A percentile compares a stretch with the other conserved stretches of the same genome.
Evolutionary conservation across 2,797 vertebrate genomes (phyloP).

Genomic region (Mycteria americana): DNA sequence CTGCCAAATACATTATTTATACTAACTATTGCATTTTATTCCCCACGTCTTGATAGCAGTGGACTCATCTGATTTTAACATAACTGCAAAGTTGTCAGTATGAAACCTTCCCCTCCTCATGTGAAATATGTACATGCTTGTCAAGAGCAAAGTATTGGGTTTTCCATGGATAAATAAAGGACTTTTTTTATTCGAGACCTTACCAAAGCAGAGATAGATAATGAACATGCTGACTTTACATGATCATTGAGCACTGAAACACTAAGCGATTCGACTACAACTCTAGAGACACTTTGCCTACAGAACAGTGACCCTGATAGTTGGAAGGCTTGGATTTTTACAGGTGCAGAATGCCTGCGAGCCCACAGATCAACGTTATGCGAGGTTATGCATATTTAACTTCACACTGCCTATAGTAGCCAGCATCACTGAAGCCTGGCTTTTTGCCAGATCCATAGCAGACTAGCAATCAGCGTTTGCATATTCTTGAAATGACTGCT

Average conservation of each 20-base stretch:
- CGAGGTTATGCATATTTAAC: background rate
- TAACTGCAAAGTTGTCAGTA: background rate
- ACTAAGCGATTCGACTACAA: fast-evolving
- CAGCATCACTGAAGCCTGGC: constrained; percentile 37
- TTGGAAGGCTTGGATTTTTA: background rate
- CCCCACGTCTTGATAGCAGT: background rate
- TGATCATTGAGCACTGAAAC: background rate
- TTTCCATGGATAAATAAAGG: background rate
- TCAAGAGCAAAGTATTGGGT: background rate
- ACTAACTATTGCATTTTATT: background rate
- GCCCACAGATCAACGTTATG: background rate
- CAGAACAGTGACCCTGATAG: background rate
- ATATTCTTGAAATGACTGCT: constrained; percentile 56
- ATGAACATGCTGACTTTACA: background rate
- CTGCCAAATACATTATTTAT: constrained; percentile 35
- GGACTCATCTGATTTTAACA: background rate
- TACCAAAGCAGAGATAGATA: background rate
- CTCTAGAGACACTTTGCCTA: background rate
- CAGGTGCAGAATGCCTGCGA: fast-evolving
- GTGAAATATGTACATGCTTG: background rate
- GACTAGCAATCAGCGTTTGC: constrained; percentile 23
- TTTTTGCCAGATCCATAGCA: constrained; percentile 28
- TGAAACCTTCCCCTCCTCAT: background rate
- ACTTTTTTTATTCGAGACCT: background rate
- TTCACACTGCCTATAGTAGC: background rate